Percentiles rank a stretch among this genome's conserved stretches.
Conservation (phyloP, 2,797 vertebrate genomes). For the Pseudochirops corinnae region DNA sequence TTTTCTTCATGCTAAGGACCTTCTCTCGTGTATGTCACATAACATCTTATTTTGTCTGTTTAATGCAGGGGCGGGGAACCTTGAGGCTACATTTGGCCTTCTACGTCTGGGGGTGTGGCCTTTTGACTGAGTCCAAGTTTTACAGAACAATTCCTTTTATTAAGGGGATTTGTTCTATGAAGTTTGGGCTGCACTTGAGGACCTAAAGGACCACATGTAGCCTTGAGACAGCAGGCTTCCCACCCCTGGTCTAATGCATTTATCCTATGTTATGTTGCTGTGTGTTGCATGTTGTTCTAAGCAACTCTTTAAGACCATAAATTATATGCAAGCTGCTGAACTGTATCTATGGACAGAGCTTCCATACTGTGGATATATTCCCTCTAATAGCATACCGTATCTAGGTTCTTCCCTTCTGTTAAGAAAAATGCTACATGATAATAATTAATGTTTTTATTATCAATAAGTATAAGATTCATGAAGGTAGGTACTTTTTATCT, state of each 20-base stretch:
- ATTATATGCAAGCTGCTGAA: not conserved
- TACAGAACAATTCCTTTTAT: no score
- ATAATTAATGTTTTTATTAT: not conserved
- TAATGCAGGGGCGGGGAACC: no score
- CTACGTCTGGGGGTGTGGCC: no score
- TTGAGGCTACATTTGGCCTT: no score
- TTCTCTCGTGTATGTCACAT: not conserved
- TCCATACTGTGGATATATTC: not conserved
- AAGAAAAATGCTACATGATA: not conserved
- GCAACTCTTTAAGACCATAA: not conserved
- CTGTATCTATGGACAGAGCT: not conserved
- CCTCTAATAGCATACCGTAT: not conserved
- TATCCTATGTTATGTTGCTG: not conserved
- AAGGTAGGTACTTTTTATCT: not conserved
- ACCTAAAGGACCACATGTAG: no score
- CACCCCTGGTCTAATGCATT: not conserved
- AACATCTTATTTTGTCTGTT: not conserved
- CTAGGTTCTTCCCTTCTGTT: not conserved
- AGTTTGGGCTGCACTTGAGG: no score
- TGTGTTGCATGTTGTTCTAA: not conserved
- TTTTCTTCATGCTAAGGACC: not conserved
- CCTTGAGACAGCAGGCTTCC: no score
- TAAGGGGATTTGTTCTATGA: no score
- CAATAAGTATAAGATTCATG: not conserved
- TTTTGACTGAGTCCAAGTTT: no score